Conservation (phyloP, 2,888 invertebrate species). For the Drosophila mettleri region DNA sequence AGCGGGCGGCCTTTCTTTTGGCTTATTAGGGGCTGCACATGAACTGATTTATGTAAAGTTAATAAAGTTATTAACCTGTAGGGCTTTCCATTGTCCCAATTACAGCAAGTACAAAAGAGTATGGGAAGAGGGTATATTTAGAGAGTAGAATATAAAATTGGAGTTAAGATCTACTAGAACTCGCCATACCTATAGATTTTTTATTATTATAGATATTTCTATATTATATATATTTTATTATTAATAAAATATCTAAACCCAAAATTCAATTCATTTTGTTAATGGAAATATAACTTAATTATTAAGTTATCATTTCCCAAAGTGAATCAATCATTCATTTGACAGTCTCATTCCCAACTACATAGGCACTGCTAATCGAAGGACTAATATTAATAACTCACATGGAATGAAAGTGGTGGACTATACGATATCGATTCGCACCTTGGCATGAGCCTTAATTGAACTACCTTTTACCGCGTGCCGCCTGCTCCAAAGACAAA, state of each 20-base stretch:
- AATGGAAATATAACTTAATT: too few relatives aligned
- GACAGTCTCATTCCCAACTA: neutral
- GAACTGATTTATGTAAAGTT: slow-evolving; percentile 15
- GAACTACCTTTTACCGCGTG: slow-evolving; percentile 38
- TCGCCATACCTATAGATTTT: neutral
- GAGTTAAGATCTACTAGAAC: neutral
- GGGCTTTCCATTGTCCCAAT: slow-evolving; percentile 11
- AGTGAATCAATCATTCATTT: neutral
- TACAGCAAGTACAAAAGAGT: neutral
- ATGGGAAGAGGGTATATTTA: too few relatives aligned
- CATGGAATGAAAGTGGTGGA: neutral
- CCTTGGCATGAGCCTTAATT: slow-evolving; percentile 43
- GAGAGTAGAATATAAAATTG: neutral
- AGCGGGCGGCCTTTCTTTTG: slow-evolving; percentile 51
- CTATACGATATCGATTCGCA: neutral
- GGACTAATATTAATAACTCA: neutral
- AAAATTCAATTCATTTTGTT: too few relatives aligned
- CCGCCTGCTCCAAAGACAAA: slow-evolving; percentile 52
- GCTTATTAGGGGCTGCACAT: slow-evolving; percentile 37
- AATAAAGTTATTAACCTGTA: slow-evolving; percentile 36
- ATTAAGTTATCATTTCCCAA: too few relatives aligned
- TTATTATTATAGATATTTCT: neutral
- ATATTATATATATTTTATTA: too few relatives aligned
- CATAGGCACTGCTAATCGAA: neutral
- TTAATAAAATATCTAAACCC: too few relatives aligned